Percentiles rank a stretch among this genome's conserved stretches.
These are phyloP conservation scores for Drosophila nr. perissopoda DNA, from an alignment of 2,888 invertebrate species.

Conservation along the genomic window DNA sequence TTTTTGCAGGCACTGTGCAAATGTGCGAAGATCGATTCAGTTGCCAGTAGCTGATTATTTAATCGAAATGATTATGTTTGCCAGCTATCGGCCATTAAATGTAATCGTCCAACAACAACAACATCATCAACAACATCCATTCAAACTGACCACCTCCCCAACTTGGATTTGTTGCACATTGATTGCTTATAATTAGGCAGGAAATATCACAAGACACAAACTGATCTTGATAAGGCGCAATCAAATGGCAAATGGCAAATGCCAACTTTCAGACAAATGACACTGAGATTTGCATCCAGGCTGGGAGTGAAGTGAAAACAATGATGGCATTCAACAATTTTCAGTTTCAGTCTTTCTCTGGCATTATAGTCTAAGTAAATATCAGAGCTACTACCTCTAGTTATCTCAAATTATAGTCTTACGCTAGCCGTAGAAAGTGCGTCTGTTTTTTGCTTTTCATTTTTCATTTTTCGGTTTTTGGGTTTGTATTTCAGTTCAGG, in stretches of 20 bases:
- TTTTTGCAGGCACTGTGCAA: constrained; percentile 63
- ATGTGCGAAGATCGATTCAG: constrained; percentile 63
- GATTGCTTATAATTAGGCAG: constrained; percentile 68
- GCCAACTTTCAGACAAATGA: constrained; percentile 32
- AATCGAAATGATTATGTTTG: constrained; percentile 78
- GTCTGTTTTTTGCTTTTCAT: neutral
- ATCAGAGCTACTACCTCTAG: neutral
- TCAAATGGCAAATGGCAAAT: constrained; percentile 45
- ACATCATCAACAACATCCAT: constrained; percentile 20
- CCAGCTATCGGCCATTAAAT: constrained; percentile 65
- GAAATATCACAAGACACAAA: constrained; percentile 54
- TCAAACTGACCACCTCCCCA: constrained; percentile 6
- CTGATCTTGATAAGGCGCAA: constrained; percentile 40
- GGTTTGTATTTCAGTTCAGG: neutral
- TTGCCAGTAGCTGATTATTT: constrained; percentile 70
- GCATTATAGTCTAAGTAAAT: neutral
- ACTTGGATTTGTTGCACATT: constrained; percentile 52
- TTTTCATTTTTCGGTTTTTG: neutral
- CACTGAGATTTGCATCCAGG: constrained; percentile 24
- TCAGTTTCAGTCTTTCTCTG: neutral
- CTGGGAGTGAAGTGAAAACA: constrained; percentile 14
- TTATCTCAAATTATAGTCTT: constrained; percentile 15
- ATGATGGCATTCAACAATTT: constrained; percentile 14
- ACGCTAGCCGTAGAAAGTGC: neutral
- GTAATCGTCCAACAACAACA: constrained; percentile 62